These are phyloP conservation scores for Drosophila erecta DNA, from an alignment of 1,140 invertebrate genomes.

Conservation along the genomic window DNA sequence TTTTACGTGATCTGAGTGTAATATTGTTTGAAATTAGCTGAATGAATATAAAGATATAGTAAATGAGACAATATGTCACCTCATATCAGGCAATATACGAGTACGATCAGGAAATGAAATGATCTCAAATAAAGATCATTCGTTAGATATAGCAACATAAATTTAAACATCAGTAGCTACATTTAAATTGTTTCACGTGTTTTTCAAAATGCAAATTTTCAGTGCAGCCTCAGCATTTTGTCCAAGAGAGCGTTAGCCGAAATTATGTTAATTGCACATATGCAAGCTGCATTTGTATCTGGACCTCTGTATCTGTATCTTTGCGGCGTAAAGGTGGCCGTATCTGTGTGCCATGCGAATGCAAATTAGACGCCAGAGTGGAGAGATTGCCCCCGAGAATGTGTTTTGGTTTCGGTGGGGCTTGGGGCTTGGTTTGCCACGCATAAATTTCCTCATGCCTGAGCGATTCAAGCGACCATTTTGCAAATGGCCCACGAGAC, in stretches of 20 bases:
- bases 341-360: slow-evolving; percentile 64
- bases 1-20: no score
- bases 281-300: slow-evolving; percentile 52
- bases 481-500: slow-evolving; percentile 25
- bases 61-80: no score
- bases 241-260: slow-evolving; percentile 54
- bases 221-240: slow-evolving; percentile 31
- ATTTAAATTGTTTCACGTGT: not conserved
- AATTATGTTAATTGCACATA: slow-evolving; percentile 74
- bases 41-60: no score
- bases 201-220: not conserved
- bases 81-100: no score
- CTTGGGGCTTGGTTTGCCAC: slow-evolving; percentile 51
- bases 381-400: slow-evolving; percentile 54
- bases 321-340: slow-evolving; percentile 11
- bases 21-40: no score
- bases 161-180: not conserved
- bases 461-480: slow-evolving; percentile 55
- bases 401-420: slow-evolving; percentile 58
- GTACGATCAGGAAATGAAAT: no score
- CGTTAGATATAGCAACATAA: no score
- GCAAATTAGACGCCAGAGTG: slow-evolving; percentile 53
- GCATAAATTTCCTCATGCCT: slow-evolving; percentile 77
- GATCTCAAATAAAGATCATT: not conserved
- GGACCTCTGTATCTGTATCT: slow-evolving; percentile 6